Evolutionary conservation across 2,888 invertebrate species (phyloP), one percentile per base, ranked within the genome.

Genomic region (Aspidiotus rigidus): DNA sequence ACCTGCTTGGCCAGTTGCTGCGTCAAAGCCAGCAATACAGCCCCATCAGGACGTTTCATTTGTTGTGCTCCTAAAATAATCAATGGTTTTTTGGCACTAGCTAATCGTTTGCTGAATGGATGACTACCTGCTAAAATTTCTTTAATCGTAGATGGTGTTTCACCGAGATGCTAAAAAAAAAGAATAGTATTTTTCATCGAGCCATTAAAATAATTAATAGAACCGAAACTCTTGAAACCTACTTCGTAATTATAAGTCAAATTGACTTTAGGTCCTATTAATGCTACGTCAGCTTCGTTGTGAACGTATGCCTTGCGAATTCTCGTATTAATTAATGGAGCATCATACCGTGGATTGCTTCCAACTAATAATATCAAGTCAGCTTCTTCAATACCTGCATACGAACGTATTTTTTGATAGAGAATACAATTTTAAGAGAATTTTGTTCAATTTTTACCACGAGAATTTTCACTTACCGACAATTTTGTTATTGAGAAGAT

Each of bases 311-410:
- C 86, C 80, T 99, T 99, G 71, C 99, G 86, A 73, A 99, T 86
- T 75, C 99, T 86, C 0, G 98, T 89, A 80, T 99, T 99, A 71
- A 99, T 81, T 42, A 99, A 81, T 0, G 99, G 97, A 55, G 99
- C 98, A 80, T 99, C 99, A 78, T 90, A 94, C 64, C 99, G 85
- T 0, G 96, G 93, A 82, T 99, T 99, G 1, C 96, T 95, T 69
- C 99, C 99, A 74, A 99, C 86, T 64, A 99, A 81, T 0, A 99
- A 80, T 17, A 99, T 84, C 70, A 90, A 84, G 79, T 99, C 99
- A 0, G 97, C 90, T 71, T 96, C 90, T 79, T 99, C 99, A 41
- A 97, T 84, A 60, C 87, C 88, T 86, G 78, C 9, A 73, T 72
- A 44, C 62, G 28, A 28, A 28, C 28, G 28, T 28, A 5, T 28